These are phyloP conservation scores for Ornithoptera priamus DNA, from an alignment of 2,888 invertebrate genomes.

Conservation along the genomic window DNA sequence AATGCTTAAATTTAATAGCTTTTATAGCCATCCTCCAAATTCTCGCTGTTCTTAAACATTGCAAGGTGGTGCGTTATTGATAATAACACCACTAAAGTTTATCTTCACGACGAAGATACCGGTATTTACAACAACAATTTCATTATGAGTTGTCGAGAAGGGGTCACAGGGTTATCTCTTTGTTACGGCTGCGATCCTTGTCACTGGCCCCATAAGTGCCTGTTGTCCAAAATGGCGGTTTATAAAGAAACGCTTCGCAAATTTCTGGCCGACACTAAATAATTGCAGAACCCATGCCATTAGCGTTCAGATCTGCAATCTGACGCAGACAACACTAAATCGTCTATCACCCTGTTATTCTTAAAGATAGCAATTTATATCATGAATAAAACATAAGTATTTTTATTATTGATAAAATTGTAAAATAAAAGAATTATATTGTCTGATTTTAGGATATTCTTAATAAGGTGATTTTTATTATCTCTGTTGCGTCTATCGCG, in stretches of 20 bases:
- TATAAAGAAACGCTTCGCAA: slow-evolving; percentile 29
- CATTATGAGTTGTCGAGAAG: slow-evolving; percentile 46
- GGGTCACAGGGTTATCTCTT: slow-evolving; percentile 53
- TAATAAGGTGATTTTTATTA: no score
- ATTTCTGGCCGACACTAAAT: slow-evolving; percentile 28
- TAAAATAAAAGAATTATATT: neutral
- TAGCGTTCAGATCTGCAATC: slow-evolving; percentile 41
- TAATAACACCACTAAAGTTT: slow-evolving; percentile 23
- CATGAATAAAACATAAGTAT: slow-evolving; percentile 38
- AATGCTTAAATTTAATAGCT: neutral
- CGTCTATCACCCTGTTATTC: slow-evolving; percentile 52
- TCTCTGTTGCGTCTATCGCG: no score
- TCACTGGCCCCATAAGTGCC: slow-evolving; percentile 51
- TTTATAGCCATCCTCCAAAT: neutral
- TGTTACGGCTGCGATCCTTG: slow-evolving; percentile 52
- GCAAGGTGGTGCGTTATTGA: slow-evolving; percentile 13
- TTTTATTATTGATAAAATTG: neutral
- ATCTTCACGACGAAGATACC: slow-evolving; percentile 22
- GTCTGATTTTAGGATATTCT: no score
- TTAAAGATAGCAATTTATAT: slow-evolving; percentile 42
- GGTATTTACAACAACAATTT: slow-evolving; percentile 41
- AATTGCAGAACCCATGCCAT: slow-evolving; percentile 21
- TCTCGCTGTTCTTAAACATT: slow-evolving; percentile 1
- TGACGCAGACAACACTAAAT: slow-evolving; percentile 45
- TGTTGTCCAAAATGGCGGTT: slow-evolving; percentile 36